These are phyloP conservation scores for Caenorhabditis panamensis DNA, from an alignment of 2,888 invertebrate species.

Conservation along the genomic window DNA sequence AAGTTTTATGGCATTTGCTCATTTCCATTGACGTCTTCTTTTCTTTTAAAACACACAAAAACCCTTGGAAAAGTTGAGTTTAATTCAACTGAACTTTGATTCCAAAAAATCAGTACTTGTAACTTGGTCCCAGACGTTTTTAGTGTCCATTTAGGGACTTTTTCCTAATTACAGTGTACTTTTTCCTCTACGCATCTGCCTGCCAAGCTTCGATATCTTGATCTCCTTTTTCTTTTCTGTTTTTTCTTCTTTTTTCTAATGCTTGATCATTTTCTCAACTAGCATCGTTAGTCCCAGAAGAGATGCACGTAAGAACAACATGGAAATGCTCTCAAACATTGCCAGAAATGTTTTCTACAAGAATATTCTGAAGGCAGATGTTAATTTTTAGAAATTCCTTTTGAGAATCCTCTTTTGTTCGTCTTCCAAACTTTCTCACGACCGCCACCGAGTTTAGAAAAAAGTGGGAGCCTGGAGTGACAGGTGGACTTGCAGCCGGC, in stretches of 20 bases:
- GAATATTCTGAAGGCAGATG: constrained; percentile 39
- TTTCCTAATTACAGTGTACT: constrained; percentile 9
- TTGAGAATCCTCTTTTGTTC: constrained; percentile 6
- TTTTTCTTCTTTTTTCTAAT: not conserved
- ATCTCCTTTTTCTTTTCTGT: not conserved
- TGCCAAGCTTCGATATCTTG: no score
- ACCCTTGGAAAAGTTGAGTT: no score
- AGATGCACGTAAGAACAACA: constrained; percentile 30
- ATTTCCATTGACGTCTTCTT: not conserved
- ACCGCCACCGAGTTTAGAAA: constrained; percentile 13
- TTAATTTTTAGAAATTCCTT: constrained; percentile 34
- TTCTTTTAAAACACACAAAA: not conserved
- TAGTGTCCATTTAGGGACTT: constrained; percentile 7
- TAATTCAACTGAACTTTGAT: not conserved
- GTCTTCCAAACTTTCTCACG: constrained; percentile 19
- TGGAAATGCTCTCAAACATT: not conserved
- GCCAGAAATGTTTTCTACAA: not conserved
- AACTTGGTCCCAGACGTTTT: not conserved
- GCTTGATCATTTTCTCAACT: constrained; percentile 6
- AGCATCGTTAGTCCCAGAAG: constrained; percentile 29
- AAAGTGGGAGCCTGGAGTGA: constrained; percentile 20
- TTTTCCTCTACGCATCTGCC: not conserved
- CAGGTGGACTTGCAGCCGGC: constrained; percentile 29
- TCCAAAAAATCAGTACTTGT: not conserved
- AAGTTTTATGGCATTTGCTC: no score